Percentiles rank a stretch among this genome's conserved stretches.
These are phyloP conservation scores for Bembecia ichneumoniformis DNA, from an alignment of 2,888 invertebrate genomes.

Conservation along the genomic window DNA sequence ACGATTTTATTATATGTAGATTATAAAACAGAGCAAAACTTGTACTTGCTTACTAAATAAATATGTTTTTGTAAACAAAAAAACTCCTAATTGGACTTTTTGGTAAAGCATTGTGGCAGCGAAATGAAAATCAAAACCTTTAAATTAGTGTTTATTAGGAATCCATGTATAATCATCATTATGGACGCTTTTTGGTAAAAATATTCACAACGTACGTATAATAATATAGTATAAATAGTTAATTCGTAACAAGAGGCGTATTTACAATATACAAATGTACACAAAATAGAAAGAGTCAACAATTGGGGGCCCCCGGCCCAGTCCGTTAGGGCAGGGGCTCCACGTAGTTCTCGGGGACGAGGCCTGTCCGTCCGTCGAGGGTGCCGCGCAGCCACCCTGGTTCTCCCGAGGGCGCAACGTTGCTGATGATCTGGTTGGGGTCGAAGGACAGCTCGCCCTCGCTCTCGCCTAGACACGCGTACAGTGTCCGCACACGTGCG, in stretches of 20 bases:
- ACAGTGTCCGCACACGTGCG: constrained; percentile 87
- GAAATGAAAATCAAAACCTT: background rate
- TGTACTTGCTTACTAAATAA: no score
- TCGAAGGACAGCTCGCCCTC: constrained; percentile 98
- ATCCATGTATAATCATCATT: background rate
- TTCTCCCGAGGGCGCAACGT: constrained; percentile 94
- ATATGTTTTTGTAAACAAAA: no score
- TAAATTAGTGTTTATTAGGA: background rate
- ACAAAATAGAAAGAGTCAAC: constrained; percentile 57
- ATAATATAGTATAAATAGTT: constrained; percentile 51
- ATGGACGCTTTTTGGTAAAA: constrained; percentile 54
- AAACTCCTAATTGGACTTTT: no score
- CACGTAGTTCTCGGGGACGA: constrained; percentile 97
- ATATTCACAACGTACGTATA: constrained; percentile 64
- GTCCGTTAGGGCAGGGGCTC: constrained; percentile 81
- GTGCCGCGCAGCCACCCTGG: constrained; percentile 98
- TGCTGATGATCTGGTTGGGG: constrained; percentile 97
- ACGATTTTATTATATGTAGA: no score
- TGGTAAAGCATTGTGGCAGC: no score
- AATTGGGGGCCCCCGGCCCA: constrained; percentile 13
- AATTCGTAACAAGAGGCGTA: constrained; percentile 66
- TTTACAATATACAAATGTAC: constrained; percentile 68
- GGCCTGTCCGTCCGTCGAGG: constrained; percentile 90
- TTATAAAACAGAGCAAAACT: no score
- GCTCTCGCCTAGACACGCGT: constrained; percentile 96